Percentiles rank a stretch among this genome's conserved stretches.
Evolutionary conservation across 2,113 vertebrate species (phyloP).

Genomic region (Cephalopterus ornatus): DNA sequence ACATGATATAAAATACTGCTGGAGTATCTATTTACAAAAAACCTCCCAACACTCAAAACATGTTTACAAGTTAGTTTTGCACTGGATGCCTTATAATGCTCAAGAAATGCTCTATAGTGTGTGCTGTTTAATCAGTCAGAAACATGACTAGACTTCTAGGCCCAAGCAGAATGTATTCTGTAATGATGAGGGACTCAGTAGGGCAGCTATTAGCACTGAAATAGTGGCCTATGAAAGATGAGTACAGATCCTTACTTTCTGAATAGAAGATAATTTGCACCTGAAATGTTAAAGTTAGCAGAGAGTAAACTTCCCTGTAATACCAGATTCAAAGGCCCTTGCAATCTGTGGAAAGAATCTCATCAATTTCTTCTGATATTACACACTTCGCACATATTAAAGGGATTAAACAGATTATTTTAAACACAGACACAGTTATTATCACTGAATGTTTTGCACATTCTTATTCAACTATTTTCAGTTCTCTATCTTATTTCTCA

Average conservation of each 20-base stretch:
- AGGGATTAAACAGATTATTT: not conserved
- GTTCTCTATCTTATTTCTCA: not conserved
- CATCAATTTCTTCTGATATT: not conserved
- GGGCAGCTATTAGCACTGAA: not conserved
- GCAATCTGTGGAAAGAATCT: not conserved
- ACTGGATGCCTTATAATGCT: not conserved
- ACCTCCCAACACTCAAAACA: not conserved
- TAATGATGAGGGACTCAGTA: not conserved
- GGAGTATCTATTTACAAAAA: not conserved
- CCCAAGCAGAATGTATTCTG: not conserved
- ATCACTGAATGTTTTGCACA: not conserved
- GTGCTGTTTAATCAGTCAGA: not conserved
- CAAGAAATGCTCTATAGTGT: not conserved
- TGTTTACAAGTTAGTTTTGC: not conserved
- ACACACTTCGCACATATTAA: not conserved
- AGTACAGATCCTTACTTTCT: not conserved
- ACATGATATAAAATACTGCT: not conserved
- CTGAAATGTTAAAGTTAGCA: not conserved
- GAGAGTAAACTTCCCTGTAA: not conserved
- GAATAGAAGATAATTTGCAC: not conserved
- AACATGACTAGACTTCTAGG: not conserved
- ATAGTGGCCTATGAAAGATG: not conserved
- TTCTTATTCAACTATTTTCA: not conserved
- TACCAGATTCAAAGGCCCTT: not conserved
- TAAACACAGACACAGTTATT: not conserved